phyloP scores from a whole-genome alignment of 2,888 invertebrate genomes.

The Seira ritae region DNA sequence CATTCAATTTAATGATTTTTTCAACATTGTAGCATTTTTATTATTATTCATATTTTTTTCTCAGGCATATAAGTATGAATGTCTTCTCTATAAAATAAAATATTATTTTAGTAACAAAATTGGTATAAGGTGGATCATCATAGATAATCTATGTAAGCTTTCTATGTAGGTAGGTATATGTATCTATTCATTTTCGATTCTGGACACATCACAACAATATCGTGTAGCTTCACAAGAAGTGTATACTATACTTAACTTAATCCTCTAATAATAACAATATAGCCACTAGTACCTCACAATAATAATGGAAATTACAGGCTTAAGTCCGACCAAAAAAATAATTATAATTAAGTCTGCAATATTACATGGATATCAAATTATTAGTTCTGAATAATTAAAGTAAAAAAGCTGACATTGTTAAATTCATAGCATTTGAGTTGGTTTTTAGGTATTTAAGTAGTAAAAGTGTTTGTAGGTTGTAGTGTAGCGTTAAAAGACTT shows the following conservation, averaged over 20 bases:
- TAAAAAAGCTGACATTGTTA: neutral
- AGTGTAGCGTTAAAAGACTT: neutral
- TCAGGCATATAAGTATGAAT: neutral
- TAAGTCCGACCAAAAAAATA: neutral
- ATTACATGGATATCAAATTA: neutral
- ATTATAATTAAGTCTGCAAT: neutral
- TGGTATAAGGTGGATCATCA: neutral
- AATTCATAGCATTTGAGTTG: no score
- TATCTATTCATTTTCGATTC: conserved; percentile 59
- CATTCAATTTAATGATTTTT: conserved; percentile 40
- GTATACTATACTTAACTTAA: conserved; percentile 18
- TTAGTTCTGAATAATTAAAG: neutral
- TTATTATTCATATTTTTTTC: conserved; percentile 31
- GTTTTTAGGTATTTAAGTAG: neutral
- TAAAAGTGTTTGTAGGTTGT: neutral
- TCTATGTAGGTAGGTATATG: conserved; percentile 3
- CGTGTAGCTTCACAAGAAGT: conserved; percentile 29
- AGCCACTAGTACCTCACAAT: conserved; percentile 30
- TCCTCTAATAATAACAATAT: conserved; percentile 35
- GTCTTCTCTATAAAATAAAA: neutral
- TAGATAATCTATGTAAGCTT: neutral
- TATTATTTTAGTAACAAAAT: conserved; percentile 6
- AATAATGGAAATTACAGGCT: conserved; percentile 57
- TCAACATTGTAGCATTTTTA: conserved; percentile 22
- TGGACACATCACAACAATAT: conserved; percentile 63